Base-by-base conservation (phyloP, 2,888 invertebrate species). In the Trichopoda pennipes region DNA sequence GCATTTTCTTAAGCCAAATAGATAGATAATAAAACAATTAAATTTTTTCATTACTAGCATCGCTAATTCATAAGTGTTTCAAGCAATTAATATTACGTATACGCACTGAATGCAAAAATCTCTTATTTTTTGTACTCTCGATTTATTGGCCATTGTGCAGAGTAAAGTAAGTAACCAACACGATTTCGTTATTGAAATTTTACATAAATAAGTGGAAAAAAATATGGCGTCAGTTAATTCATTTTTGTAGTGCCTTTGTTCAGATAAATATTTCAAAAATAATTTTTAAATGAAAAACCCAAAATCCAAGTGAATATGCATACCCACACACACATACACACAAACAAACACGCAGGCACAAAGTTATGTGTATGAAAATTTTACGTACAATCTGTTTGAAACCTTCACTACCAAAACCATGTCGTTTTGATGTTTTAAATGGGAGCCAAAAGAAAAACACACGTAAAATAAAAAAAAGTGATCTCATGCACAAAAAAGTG, bases 401-500 rank as follows among this genome's bases (percentile, higher is more conserved):
- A 44, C 49, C 75, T 61, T 70, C 61, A 60, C 72, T 68, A 60
- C 21, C 58, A 73, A 60, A 69, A 77, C 73, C 73, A 80, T 70
- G 61, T 55, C 69, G 79, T 81, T 82, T 77, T 80, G 68, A 74
- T 77, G 68, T 83, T 85, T 87, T 85, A 83, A 86, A 85, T 85
- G 74, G 81, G 84, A 84, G 83, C 86, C 82, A 85, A 85, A 85
- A 77, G 6, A 68, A 61, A 53, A 49, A 47, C 38, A 8, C 1
- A 64, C 19, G 38, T 8, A 9, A 19, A 77, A 53, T 44, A 68
- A 81, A 84, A 82, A 16, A 49, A 85, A 86, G 85, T 89, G 86
- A 89, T 88, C 89, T 89, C 88, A 89, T 88, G 86, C 88, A 76
- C 68, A 82, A 47, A 60, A n/a, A 47, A 79, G 63, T 51, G 53